Conservation (phyloP, 2,113 vertebrate genomes). For the Grantiella picta region DNA sequence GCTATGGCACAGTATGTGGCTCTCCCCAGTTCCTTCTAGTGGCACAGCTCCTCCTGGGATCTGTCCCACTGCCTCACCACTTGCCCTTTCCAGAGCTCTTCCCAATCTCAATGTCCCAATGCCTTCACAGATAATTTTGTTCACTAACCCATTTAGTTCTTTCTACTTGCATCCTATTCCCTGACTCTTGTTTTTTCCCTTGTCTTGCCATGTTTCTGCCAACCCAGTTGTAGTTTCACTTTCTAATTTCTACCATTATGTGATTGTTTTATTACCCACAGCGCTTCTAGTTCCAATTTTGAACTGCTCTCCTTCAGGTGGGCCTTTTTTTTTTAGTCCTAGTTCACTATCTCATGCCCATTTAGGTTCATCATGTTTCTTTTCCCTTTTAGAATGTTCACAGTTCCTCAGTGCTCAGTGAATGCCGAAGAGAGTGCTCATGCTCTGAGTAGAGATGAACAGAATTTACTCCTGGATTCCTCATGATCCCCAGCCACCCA, state of each 20-base stretch:
- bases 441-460: neutral
- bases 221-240: neutral
- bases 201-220: neutral
- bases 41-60: neutral
- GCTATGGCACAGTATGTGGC: accelerated
- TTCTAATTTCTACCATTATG: neutral
- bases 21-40: neutral
- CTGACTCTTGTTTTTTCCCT: neutral
- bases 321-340: neutral
- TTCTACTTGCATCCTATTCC: neutral
- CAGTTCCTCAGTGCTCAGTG: neutral
- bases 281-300: neutral
- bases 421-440: neutral
- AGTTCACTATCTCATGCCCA: neutral
- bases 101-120: neutral
- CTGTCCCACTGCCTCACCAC: neutral
- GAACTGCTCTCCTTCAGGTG: neutral
- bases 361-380: neutral
- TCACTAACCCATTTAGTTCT: neutral
- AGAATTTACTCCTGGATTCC: neutral
- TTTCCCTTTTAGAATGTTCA: neutral
- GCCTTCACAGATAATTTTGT: neutral
- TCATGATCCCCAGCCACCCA: neutral
- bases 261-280: neutral
- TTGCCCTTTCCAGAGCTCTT: neutral